phyloP scores from a whole-genome alignment of 2,113 vertebrate genomes.

The Vidua macroura region DNA sequence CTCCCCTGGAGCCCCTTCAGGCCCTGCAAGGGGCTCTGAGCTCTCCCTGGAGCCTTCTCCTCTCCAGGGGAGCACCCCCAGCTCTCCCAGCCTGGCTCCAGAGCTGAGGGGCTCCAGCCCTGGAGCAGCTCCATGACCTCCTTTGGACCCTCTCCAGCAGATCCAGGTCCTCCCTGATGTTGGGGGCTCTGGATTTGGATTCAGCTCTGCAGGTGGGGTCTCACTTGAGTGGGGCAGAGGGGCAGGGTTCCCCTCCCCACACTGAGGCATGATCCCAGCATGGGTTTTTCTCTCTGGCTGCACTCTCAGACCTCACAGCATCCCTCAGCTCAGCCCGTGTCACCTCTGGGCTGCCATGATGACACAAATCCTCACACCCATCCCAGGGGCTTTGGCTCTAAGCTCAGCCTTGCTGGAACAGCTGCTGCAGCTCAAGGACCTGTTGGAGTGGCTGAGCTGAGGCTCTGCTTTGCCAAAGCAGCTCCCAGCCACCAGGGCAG shows the following conservation, averaged over 20 bases:
- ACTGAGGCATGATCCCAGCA: neutral
- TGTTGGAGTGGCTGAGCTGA: neutral
- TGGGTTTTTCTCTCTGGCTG: neutral
- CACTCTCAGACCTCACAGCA: neutral
- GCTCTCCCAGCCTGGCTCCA: neutral
- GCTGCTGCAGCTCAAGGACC: neutral
- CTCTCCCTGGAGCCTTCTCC: neutral
- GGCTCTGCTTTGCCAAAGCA: too few relatives aligned
- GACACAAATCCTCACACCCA: neutral
- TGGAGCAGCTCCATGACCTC: fast-evolving
- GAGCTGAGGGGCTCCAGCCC: neutral
- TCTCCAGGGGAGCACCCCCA: neutral
- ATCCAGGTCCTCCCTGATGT: fast-evolving
- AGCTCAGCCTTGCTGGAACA: neutral
- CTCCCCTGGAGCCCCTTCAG: neutral
- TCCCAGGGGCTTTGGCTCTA: neutral
- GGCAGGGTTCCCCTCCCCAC: neutral
- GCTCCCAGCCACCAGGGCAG: neutral
- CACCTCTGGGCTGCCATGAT: fast-evolving
- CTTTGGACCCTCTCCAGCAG: fast-evolving
- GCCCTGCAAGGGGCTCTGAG: neutral
- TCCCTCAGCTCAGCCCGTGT: fast-evolving
- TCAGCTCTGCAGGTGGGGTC: neutral
- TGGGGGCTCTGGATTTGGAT: neutral
- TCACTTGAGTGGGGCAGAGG: neutral